Base-by-base conservation (phyloP, 2,113 vertebrate genomes). In the Chaenocephalus aceratus region DNA sequence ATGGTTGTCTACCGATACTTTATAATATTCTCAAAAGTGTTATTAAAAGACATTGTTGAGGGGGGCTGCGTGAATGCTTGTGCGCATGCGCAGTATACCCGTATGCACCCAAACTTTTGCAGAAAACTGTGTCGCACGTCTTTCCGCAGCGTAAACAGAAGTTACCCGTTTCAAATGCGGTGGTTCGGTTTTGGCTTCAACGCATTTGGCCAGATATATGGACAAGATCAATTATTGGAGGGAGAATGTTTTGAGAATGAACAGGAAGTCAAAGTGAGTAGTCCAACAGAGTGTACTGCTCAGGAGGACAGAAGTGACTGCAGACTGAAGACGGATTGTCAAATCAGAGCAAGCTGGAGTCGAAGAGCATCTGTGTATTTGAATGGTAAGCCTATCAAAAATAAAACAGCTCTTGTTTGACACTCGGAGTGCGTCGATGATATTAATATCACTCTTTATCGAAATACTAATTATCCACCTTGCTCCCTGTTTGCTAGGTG, bases 121-220 rank as follows among this genome's bases (percentile, higher is more conserved):
- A 21, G 46, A 11, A 0, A 81, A 41, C 77, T 76, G 75, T 62
- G 58, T 2, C 2, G 23, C 14, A 6, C 16, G 14, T n/a, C 21
- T 58, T 41, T 41, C 6, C 9, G 36, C 34, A 0, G 44, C 4
- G 8, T 12, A 49, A 10, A 30, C 18, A 0, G 26, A 26, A 44
- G 2, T 16, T 0, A 15, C 1, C 36, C 0, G 6, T 53, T n/a
- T 54, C 63, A 26, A 57, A 95, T 95, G 94, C 86, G 44, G 60
- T 97, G 96, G 96, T 97, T 95, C 23, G 96, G 96, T 0, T 97
- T 97, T 14, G 96, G 97, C 0, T 97, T 96, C 53, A 95, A 96
- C 41, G 94, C 91, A 1, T 97, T 97, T 63, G 95, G 94, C 58
- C 96, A 96, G 87, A 95, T 93, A 61, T 2, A 15, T 10, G 53